These are phyloP conservation scores for Brachionus sp. DNA, from an alignment of 1,140 invertebrate genomes.

Conservation along the genomic window DNA sequence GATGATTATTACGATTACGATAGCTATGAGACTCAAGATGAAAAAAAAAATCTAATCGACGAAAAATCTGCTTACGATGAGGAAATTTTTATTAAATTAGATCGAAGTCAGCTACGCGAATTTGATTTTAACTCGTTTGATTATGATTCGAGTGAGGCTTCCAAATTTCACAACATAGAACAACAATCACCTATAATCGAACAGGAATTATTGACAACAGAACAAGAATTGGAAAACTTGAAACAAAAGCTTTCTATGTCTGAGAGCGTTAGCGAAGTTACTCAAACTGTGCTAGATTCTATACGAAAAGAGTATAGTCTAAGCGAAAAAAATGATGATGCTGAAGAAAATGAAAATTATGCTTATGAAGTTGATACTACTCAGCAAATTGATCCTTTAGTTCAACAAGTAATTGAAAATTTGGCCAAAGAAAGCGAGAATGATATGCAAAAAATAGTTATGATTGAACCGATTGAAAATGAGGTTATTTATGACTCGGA, in stretches of 20 bases:
- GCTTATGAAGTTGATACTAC: background rate
- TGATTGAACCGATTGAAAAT: conserved; percentile 15
- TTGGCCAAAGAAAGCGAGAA: conserved; percentile 12
- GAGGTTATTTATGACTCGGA: background rate
- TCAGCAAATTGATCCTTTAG: background rate
- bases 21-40: background rate
- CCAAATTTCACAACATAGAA: conserved; percentile 27
- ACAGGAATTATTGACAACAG: conserved; percentile 27
- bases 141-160: background rate
- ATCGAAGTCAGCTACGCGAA: background rate
- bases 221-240: conserved; percentile 18
- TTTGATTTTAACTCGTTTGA: conserved; percentile 16
- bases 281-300: background rate
- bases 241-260: background rate
- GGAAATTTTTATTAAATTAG: background rate
- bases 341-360: background rate
- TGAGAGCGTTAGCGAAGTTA: conserved; percentile 7
- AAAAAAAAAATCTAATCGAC: background rate
- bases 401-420: conserved; percentile 28
- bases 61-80: background rate
- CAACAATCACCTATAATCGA: conserved; percentile 42
- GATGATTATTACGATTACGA: background rate
- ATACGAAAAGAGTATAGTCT: conserved; percentile 26
- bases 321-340: background rate
- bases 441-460: conserved; percentile 39